These are phyloP conservation scores for Arion vulgaris DNA, from an alignment of 1,140 invertebrate species.

Conservation along the genomic window DNA sequence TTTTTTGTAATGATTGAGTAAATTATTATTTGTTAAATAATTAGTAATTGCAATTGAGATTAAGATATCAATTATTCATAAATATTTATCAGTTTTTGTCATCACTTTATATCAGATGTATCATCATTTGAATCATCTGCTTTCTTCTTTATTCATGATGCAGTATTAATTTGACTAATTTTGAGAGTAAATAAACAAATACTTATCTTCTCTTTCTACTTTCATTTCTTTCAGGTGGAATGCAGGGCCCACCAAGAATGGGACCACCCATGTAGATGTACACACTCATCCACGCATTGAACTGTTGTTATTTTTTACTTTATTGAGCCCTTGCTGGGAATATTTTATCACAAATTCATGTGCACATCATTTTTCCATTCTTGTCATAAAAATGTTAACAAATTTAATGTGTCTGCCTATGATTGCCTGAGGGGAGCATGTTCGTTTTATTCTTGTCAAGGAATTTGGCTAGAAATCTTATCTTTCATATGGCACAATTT, in stretches of 20 bases:
- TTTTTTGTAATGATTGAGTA: too few species aligned
- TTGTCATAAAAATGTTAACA: neutral
- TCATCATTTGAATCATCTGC: too few species aligned
- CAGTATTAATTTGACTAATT: too few species aligned
- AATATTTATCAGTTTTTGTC: too few species aligned
- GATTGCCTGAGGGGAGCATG: neutral
- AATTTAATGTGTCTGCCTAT: neutral
- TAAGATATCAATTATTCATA: neutral
- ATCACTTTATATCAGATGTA: too few species aligned
- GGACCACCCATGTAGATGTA: slow-evolving; percentile 18
- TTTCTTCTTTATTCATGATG: neutral
- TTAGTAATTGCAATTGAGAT: neutral
- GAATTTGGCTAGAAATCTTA: neutral
- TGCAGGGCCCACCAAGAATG: slow-evolving; percentile 19
- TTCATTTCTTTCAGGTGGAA: slow-evolving; percentile 7
- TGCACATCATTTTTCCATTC: neutral
- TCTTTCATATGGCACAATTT: neutral
- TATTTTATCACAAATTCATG: neutral
- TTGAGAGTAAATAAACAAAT: neutral
- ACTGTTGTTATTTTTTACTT: too few species aligned
- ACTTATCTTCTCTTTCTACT: neutral
- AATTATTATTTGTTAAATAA: too few species aligned
- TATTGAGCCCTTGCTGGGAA: too few species aligned
- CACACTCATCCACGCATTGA: too few species aligned
- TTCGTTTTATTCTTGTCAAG: neutral